Conservation (phyloP, 1,140 invertebrate genomes). For the Trichoplusia ni region DNA sequence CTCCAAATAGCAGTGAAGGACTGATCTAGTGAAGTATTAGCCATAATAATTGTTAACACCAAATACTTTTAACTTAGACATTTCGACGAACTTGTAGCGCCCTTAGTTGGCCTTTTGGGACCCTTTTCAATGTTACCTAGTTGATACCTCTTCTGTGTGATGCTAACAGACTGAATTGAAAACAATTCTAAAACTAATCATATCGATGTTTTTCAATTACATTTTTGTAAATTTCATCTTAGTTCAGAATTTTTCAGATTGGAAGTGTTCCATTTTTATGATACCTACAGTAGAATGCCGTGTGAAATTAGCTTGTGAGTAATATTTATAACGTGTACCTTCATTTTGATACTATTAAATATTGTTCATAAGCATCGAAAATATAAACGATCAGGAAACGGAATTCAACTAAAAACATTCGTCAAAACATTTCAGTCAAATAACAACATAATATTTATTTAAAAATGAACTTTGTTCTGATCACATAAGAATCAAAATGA, state of each 20-base stretch:
- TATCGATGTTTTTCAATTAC: conserved; percentile 37
- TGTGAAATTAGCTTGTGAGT: no score
- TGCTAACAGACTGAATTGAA: conserved; percentile 43
- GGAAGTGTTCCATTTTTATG: no score
- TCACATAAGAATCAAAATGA: not conserved
- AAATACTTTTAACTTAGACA: conserved; percentile 21
- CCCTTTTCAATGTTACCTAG: conserved; percentile 25
- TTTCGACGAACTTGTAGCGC: conserved; percentile 19
- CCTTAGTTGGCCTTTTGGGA: conserved; percentile 17
- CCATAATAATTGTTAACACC: conserved; percentile 30
- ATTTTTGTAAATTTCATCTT: conserved; percentile 1
- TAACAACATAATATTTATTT: not conserved
- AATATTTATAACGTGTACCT: not conserved
- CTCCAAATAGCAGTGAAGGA: conserved; percentile 9
- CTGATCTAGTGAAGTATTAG: conserved; percentile 29
- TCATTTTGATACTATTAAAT: not conserved
- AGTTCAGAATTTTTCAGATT: no score
- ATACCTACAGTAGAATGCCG: no score
- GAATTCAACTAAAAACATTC: not conserved
- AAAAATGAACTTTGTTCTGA: not conserved
- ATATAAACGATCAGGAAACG: not conserved
- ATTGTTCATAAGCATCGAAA: no score
- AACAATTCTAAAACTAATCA: conserved; percentile 47
- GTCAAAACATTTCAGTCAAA: not conserved
- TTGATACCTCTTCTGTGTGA: conserved; percentile 17